Conservation (phyloP, 2,888 invertebrate species). For the Linyphia triangularis region DNA sequence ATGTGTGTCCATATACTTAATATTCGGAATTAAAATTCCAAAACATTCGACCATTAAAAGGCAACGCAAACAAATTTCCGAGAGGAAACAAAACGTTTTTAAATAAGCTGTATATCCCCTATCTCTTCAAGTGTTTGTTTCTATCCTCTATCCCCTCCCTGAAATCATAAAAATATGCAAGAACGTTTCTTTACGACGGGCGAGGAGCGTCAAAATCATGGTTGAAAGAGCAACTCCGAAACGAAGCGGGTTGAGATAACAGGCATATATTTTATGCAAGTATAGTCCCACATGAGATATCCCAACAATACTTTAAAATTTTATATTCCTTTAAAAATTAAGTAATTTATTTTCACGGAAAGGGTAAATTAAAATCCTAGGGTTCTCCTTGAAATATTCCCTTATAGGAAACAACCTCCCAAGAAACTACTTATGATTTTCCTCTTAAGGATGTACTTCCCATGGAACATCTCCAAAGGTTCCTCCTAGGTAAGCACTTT, state of each 20-base stretch:
- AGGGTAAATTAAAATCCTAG: too few relatives aligned
- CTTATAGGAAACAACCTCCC: too few relatives aligned
- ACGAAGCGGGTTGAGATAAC: not conserved
- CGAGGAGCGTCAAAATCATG: constrained; percentile 4
- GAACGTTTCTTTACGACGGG: not conserved
- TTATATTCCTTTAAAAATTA: too few relatives aligned
- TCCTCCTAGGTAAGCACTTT: too few relatives aligned
- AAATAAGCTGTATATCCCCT: not conserved
- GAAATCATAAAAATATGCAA: not conserved
- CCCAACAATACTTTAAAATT: too few relatives aligned
- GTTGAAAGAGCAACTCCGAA: not conserved
- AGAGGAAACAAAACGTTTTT: not conserved
- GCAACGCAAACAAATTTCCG: not conserved
- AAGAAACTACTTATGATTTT: too few relatives aligned
- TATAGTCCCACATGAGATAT: too few relatives aligned
- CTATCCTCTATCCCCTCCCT: not conserved
- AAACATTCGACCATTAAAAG: not conserved
- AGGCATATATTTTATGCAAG: constrained; percentile 43
- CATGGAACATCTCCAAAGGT: too few relatives aligned
- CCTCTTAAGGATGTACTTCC: too few relatives aligned
- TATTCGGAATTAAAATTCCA: not conserved
- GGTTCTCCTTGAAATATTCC: too few relatives aligned
- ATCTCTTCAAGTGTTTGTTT: not conserved
- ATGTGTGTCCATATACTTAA: too few relatives aligned
- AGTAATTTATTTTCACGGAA: too few relatives aligned